phyloP scores from a whole-genome alignment of 92 coral and sea anemone genomes.

The Palythoa heliodiscus region DNA sequence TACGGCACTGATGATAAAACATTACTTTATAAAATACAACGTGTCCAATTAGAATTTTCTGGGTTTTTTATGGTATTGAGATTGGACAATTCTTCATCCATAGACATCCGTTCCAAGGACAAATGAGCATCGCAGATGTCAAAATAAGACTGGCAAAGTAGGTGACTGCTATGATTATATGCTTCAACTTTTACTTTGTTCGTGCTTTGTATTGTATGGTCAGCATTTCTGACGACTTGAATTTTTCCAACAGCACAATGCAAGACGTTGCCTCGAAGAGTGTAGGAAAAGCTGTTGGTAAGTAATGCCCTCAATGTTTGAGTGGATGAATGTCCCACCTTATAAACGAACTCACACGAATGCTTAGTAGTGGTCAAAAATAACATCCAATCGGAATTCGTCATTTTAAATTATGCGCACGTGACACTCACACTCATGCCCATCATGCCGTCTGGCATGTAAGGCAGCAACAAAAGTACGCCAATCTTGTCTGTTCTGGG shows the following conservation, averaged over 20 bases:
- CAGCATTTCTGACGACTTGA: not conserved
- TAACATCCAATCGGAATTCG: no score
- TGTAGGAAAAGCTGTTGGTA: conserved; percentile 81
- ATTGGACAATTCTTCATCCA: not conserved
- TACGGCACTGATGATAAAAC: not conserved
- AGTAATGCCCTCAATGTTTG: not conserved
- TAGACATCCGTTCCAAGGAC: conserved; percentile 95
- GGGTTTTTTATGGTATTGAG: not conserved
- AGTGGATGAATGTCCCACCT: no score
- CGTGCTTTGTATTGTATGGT: not conserved
- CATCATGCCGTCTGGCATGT: no score
- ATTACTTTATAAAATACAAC: no score
- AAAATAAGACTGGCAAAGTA: conserved; percentile 83
- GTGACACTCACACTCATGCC: no score
- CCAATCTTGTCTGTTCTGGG: no score
- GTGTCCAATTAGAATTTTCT: no score
- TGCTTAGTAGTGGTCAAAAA: no score
- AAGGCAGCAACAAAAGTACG: no score
- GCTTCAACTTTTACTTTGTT: not conserved
- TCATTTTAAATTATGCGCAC: no score
- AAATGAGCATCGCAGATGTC: conserved; percentile 78
- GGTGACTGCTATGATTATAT: conserved; percentile 11
- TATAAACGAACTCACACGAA: no score
- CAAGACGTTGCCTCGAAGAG: conserved; percentile 79
- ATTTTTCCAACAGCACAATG: conserved; percentile 54